Evolutionary conservation across 92 coral and sea anemone species (phyloP).

Genomic region (Heliopora coerulea): DNA sequence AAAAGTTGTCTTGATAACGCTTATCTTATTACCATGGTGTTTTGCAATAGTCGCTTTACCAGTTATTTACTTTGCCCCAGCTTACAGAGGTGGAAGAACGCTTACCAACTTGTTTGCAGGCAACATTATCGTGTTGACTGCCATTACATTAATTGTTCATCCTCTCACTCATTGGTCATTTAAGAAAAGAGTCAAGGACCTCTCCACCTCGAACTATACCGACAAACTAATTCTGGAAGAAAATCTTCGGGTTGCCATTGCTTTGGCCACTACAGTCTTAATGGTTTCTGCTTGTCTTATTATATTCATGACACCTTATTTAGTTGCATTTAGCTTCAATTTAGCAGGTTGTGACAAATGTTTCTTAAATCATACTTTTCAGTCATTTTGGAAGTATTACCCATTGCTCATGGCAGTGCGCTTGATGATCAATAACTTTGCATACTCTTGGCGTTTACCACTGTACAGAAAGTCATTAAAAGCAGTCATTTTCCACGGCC

Average conservation of each 20-base stretch:
- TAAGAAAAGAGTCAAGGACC: too few species aligned
- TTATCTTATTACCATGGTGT: slow-evolving; percentile 25
- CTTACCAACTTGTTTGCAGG: slow-evolving; percentile 19
- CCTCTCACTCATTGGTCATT: slow-evolving; percentile 21
- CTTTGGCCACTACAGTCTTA: slow-evolving; percentile 22
- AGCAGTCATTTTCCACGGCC: not conserved
- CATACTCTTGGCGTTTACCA: slow-evolving; percentile 30
- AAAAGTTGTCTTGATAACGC: not conserved
- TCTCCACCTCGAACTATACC: too few species aligned
- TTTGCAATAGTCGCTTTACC: slow-evolving; percentile 21
- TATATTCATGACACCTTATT: slow-evolving; percentile 5
- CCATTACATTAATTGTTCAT: slow-evolving; percentile 8
- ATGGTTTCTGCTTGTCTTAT: slow-evolving; percentile 13
- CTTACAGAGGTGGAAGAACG: not conserved
- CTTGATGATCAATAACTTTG: slow-evolving; percentile 1
- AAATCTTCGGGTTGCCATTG: slow-evolving; percentile 18
- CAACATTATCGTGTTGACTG: slow-evolving; percentile 6
- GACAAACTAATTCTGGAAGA: slow-evolving; percentile 14
- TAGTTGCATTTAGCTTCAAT: slow-evolving; percentile 22
- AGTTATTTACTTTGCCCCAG: slow-evolving; percentile 12
- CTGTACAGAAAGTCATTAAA: slow-evolving; percentile 27
- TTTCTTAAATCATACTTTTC: slow-evolving; percentile 9
- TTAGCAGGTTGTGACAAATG: slow-evolving; percentile 18
- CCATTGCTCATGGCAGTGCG: slow-evolving; percentile 13
- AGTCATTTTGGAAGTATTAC: slow-evolving; percentile 23